Percentiles rank a stretch among this genome's conserved stretches.
phyloP scores from a whole-genome alignment of 1,140 invertebrate species.

The Oryctes rhinoceros region DNA sequence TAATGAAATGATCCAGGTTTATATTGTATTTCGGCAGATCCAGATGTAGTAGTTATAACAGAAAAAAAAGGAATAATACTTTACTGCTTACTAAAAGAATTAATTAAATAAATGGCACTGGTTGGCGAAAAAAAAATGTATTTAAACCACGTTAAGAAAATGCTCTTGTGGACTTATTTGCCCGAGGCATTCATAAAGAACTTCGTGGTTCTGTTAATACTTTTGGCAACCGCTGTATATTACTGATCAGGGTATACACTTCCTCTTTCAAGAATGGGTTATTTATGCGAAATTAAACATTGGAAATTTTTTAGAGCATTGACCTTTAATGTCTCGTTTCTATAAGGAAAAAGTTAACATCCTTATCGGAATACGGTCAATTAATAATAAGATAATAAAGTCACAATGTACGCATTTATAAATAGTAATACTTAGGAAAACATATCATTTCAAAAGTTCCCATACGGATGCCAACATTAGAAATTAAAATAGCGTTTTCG shows the following conservation, averaged over 20 bases:
- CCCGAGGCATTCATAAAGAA: too few relatives aligned
- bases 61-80: too few relatives aligned
- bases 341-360: not conserved
- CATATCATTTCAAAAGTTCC: slow-evolving; percentile 11
- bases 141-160: too few relatives aligned
- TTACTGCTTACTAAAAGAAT: too few relatives aligned
- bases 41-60: too few relatives aligned
- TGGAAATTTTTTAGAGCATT: slow-evolving; percentile 29
- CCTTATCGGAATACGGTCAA: not conserved
- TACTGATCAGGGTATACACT: not conserved
- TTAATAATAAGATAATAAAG: slow-evolving; percentile 9
- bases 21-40: too few relatives aligned
- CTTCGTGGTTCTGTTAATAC: not conserved
- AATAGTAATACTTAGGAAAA: not conserved
- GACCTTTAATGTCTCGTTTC: not conserved
- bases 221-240: not conserved
- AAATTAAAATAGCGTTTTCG: not conserved
- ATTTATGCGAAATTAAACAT: not conserved
- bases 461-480: not conserved
- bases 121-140: too few relatives aligned
- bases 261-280: not conserved
- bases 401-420: not conserved
- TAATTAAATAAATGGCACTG: too few relatives aligned
- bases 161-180: too few relatives aligned
- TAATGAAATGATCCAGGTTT: too few relatives aligned